Evolutionary conservation across 2,113 vertebrate genomes (phyloP).

Genomic region (Pachyramphus minor): DNA sequence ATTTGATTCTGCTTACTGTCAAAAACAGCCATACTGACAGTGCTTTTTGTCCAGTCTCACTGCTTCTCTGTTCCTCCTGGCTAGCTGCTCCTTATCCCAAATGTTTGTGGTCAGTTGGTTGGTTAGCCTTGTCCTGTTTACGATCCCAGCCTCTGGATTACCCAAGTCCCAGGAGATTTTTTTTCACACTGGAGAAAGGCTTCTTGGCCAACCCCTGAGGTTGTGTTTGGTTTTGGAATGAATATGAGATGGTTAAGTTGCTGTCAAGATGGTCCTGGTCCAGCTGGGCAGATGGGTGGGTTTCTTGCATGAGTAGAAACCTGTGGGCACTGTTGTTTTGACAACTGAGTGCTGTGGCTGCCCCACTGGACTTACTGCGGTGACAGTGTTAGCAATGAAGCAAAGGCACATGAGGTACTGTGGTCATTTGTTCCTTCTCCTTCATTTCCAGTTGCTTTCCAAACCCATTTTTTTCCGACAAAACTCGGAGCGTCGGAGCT

Average conservation of each 20-base stretch:
- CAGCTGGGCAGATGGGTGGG: neutral
- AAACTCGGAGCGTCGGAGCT: constrained; percentile 90
- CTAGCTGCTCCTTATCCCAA: neutral
- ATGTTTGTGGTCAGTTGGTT: constrained; percentile 16
- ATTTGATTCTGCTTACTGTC: neutral
- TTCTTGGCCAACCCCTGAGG: neutral
- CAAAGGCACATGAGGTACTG: fast-evolving
- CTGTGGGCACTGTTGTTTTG: neutral
- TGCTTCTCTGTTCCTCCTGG: neutral
- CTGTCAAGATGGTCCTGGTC: neutral
- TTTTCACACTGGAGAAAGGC: neutral
- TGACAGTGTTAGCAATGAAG: neutral
- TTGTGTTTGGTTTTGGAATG: neutral
- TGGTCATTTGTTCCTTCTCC: neutral
- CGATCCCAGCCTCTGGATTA: neutral
- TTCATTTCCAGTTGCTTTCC: constrained; percentile 65
- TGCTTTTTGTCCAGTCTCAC: neutral
- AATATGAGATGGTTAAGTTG: neutral
- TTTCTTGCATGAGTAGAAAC: neutral
- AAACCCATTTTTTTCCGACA: constrained; percentile 90
- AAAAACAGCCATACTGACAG: neutral
- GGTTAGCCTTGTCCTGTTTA: constrained; percentile 23
- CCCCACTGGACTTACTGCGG: neutral
- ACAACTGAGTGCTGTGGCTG: neutral
- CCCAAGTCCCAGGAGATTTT: neutral